Evolutionary conservation across 2,797 vertebrate genomes (phyloP), one percentile per base, ranked within the genome.

Genomic region (Gymnoscopelus microlampas): DNA sequence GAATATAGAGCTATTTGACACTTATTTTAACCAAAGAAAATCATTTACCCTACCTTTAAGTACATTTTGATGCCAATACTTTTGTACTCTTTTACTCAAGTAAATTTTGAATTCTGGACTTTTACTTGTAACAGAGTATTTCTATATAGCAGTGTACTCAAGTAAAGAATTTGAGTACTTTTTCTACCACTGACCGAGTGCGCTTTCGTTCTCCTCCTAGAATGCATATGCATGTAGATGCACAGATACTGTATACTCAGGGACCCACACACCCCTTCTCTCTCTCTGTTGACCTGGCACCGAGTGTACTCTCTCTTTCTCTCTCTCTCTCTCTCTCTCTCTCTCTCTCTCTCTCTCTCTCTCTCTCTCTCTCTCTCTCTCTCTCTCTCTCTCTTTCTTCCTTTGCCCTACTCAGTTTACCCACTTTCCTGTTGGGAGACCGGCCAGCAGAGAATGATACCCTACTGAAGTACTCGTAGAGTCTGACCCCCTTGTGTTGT

Each of bases 351-450:
- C 77, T 68, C 29, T 10, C 57, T 4, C 29, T 10, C 57, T 65
- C 39, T 53, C 63, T 32, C 11, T 29, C 49, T 66, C 32, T 32
- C 39, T 44, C 39, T 29, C 26, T 69, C 4, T 13, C 8, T 4
- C 29, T 10, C 57, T 3, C 58, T 8, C 44, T 60, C 48, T 62
- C 47, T 65, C 56, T 24, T 70, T 78, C 77, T 68, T 82, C 53
- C 60, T 2, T 3, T 69, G 77, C 82, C 69, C 50, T 60, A 82
- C 57, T 59, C 56, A 53, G 72, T 73, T 44, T 81, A 63, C 58
- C 70, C 71, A 66, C 57, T 76, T 87, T 79, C 78, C 60, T 62
- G 56, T 64, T 60, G 80, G 56, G 48, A 44, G 53, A 55, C 74
- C 84, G 74, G 64, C 47, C 47, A 66, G 54, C 71, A 58, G 71